Evolutionary conservation across 2,888 invertebrate genomes (phyloP).

Genomic region (Cephonodes hylas): DNA sequence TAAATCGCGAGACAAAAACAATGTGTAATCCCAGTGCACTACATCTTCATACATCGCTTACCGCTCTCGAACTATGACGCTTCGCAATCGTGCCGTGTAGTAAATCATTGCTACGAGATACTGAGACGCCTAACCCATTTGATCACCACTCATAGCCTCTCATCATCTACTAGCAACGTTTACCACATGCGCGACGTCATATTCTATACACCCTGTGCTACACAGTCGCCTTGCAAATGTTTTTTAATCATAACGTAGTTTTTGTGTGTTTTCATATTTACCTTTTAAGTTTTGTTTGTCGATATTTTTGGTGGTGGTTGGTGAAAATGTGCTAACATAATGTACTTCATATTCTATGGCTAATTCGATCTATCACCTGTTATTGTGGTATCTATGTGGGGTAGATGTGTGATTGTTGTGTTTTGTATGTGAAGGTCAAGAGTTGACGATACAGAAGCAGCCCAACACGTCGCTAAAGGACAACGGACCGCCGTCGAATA

Average conservation of each 20-base stretch:
- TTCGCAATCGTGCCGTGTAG: not conserved
- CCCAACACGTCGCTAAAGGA: slow-evolving; percentile 94
- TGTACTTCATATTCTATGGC: slow-evolving; percentile 77
- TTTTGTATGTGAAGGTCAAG: slow-evolving; percentile 84
- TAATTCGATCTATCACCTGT: slow-evolving; percentile 69
- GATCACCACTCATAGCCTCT: not conserved
- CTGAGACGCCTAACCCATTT: not conserved
- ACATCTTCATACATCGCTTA: not conserved
- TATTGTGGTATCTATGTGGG: slow-evolving; percentile 24
- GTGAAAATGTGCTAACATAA: slow-evolving; percentile 81
- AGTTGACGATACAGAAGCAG: slow-evolving; percentile 97
- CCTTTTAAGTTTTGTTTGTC: slow-evolving; percentile 63
- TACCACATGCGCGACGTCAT: no score
- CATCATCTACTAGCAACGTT: not conserved
- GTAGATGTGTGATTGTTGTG: slow-evolving; percentile 15
- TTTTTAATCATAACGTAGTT: slow-evolving; percentile 21
- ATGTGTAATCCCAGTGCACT: slow-evolving; percentile 3
- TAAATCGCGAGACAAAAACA: not conserved
- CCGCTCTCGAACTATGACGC: not conserved
- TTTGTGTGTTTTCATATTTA: slow-evolving; percentile 20
- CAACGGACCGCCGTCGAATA: slow-evolving; percentile 80
- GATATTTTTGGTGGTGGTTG: slow-evolving; percentile 74
- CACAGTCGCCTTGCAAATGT: slow-evolving; percentile 4
- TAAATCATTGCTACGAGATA: not conserved
- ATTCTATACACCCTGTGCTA: no score